Conservation (phyloP, 2,797 vertebrate species). For the Gymnothorax javanicus region DNA sequence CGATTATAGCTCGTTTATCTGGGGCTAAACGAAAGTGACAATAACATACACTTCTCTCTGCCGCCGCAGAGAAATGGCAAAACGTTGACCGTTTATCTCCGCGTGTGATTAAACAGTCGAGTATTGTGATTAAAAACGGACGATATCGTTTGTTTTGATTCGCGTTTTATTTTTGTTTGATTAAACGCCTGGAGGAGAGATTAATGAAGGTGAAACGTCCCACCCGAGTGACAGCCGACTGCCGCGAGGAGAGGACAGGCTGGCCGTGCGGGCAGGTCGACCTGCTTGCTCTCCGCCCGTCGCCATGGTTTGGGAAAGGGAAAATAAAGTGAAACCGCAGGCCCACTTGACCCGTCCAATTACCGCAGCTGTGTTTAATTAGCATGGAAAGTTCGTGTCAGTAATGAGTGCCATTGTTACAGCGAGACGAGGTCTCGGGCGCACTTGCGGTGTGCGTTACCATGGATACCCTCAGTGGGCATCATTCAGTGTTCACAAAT, state of each 20-base stretch:
- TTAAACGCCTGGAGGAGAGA: background rate
- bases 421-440: background rate
- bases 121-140: background rate
- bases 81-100: background rate
- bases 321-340: background rate
- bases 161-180: background rate
- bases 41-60: background rate
- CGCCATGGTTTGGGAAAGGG: background rate
- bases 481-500: background rate
- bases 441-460: background rate
- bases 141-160: background rate
- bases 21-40: background rate
- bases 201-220: background rate
- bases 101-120: background rate
- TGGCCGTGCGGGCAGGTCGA: background rate
- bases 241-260: background rate
- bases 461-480: background rate
- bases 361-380: background rate
- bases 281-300: background rate
- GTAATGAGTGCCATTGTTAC: constrained; percentile 2
- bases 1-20: background rate
- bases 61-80: background rate
- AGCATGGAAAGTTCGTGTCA: constrained; percentile 2
- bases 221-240: background rate
- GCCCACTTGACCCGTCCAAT: constrained; percentile 13